Evolutionary conservation across 2,113 vertebrate species (phyloP).

Genomic region (Macheiramphus alcinus): DNA sequence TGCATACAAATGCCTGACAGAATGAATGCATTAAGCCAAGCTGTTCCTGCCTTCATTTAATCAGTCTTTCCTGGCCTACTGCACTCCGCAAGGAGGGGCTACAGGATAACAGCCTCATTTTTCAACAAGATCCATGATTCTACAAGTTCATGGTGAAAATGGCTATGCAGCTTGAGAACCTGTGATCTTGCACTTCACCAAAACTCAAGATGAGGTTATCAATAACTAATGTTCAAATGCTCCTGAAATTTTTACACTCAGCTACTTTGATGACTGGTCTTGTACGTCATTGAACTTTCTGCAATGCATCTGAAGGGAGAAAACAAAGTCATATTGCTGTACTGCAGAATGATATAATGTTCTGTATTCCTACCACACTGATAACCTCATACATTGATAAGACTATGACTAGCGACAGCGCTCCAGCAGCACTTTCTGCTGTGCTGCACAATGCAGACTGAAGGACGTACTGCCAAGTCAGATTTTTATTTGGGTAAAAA

Average conservation of each 20-base stretch:
- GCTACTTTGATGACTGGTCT: background rate
- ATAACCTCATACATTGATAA: background rate
- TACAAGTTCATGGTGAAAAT: background rate
- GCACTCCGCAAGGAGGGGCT: background rate
- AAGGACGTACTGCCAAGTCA: background rate
- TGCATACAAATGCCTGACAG: background rate
- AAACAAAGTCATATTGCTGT: background rate
- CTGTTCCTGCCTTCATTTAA: background rate
- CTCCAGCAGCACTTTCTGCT: background rate
- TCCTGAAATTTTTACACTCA: background rate
- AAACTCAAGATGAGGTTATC: background rate
- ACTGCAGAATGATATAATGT: background rate
- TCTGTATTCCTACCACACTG: background rate
- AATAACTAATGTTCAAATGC: background rate
- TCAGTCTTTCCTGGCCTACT: background rate
- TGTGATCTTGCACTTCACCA: background rate
- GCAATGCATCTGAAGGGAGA: background rate
- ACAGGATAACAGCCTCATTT: background rate
- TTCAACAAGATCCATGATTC: background rate
- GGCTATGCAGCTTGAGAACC: background rate
- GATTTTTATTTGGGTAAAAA: background rate
- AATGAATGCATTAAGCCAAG: background rate
- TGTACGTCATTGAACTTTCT: background rate
- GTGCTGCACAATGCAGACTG: background rate
- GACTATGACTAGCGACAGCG: background rate